Conservation (phyloP, 1,140 invertebrate genomes). For the Brachionus sp. region DNA sequence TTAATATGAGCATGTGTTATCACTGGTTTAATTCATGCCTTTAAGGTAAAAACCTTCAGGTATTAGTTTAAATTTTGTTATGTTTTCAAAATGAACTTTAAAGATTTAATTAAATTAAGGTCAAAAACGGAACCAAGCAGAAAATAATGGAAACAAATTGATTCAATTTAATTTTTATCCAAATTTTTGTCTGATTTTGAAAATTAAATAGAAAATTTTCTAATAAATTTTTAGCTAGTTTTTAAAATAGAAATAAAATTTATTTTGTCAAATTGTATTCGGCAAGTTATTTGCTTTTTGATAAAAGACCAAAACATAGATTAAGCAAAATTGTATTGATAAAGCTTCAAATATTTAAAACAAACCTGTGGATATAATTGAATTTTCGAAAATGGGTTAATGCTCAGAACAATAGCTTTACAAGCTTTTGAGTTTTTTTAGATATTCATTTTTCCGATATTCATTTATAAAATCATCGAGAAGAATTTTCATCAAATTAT, state of each 20-base stretch:
- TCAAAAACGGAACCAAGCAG: background rate
- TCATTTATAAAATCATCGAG: background rate
- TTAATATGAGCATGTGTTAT: background rate
- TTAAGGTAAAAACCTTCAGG: background rate
- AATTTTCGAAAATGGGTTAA: background rate
- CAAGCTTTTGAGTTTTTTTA: background rate
- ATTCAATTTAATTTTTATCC: background rate
- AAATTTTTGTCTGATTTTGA: background rate
- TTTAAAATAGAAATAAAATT: background rate
- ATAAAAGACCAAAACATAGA: background rate
- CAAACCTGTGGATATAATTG: background rate
- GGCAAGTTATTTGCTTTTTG: background rate
- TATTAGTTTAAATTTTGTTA: background rate
- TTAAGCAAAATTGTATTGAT: background rate
- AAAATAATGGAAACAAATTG: background rate
- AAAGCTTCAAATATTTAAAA: slow-evolving; percentile 11
- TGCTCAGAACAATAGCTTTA: background rate
- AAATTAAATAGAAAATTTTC: background rate
- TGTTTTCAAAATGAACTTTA: background rate
- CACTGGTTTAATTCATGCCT: background rate
- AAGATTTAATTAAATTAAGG: background rate
- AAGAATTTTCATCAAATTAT: background rate
- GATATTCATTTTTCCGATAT: background rate
- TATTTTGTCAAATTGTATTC: background rate
- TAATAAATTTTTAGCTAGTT: no score